These are phyloP conservation scores for Agriopis marginaria DNA, from an alignment of 2,888 invertebrate genomes.

Conservation along the genomic window DNA sequence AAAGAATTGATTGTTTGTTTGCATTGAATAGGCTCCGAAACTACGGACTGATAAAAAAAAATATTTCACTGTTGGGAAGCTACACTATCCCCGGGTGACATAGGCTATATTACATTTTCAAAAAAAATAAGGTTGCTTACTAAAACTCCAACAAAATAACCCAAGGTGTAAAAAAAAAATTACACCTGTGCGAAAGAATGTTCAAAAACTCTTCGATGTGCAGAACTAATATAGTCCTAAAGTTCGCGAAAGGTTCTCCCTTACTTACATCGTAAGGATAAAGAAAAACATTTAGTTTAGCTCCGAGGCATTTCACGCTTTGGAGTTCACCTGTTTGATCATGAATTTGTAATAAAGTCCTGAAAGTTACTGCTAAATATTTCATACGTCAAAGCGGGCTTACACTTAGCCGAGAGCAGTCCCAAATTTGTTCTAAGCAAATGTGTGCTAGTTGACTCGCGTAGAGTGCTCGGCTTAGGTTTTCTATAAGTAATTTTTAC, in stretches of 20 bases:
- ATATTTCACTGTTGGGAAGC: no score
- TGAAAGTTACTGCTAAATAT: slow-evolving; percentile 28
- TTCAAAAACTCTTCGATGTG: no score
- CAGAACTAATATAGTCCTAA: not conserved
- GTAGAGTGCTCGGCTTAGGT: not conserved
- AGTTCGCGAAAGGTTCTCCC: not conserved
- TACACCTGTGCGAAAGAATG: no score
- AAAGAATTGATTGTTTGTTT: no score
- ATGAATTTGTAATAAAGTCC: slow-evolving; percentile 29
- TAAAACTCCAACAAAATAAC: no score
- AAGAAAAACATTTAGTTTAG: slow-evolving; percentile 30
- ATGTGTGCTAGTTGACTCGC: slow-evolving; percentile 16
- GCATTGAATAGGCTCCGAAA: no score
- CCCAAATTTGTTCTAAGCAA: slow-evolving; percentile 25
- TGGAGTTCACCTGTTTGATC: slow-evolving; percentile 27
- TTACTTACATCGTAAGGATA: slow-evolving; percentile 6
- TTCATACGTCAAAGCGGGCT: slow-evolving; percentile 30
- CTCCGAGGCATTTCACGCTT: slow-evolving; percentile 21
- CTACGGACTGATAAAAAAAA: no score
- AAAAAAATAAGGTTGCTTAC: no score
- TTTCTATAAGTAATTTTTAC: not conserved
- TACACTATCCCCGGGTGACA: no score
- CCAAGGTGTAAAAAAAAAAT: no score
- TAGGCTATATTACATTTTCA: no score
- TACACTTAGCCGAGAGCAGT: slow-evolving; percentile 20